These are phyloP conservation scores for Nasonia longicornis DNA, from an alignment of 1,140 invertebrate species.

Conservation along the genomic window DNA sequence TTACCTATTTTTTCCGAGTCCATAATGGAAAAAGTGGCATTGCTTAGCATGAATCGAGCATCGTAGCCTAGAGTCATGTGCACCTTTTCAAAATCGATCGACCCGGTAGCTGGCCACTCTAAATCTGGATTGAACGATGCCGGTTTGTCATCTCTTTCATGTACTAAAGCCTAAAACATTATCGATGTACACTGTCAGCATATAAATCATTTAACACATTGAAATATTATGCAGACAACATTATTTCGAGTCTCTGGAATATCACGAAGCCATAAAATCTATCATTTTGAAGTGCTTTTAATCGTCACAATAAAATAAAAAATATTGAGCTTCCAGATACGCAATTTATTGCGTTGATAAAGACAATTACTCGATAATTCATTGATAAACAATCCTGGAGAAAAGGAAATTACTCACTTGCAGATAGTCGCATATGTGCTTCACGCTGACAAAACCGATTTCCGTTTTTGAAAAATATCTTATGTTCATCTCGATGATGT, in stretches of 20 bases:
- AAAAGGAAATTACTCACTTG: conserved; percentile 53
- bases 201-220: too few relatives aligned
- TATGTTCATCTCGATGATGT: conserved; percentile 77
- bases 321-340: too few relatives aligned
- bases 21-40: conserved; percentile 71
- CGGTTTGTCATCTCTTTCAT: conserved; percentile 48
- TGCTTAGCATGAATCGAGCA: conserved; percentile 67
- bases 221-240: too few relatives aligned
- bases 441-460: conserved; percentile 75
- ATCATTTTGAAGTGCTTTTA: too few relatives aligned
- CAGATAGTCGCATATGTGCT: conserved; percentile 64
- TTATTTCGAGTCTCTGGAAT: too few relatives aligned
- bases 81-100: conserved; percentile 71
- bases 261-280: too few relatives aligned
- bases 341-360: too few relatives aligned
- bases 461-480: conserved; percentile 77
- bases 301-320: too few relatives aligned
- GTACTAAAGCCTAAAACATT: conserved; percentile 48
- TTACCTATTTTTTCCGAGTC: conserved; percentile 76
- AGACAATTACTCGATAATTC: too few relatives aligned
- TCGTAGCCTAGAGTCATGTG: conserved; percentile 70
- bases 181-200: background rate
- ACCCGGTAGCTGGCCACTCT: conserved; percentile 72
- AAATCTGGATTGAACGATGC: conserved; percentile 57
- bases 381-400: background rate